Evolutionary conservation across 2,113 vertebrate genomes (phyloP).

Genomic region (Odobenus rosmarus): DNA sequence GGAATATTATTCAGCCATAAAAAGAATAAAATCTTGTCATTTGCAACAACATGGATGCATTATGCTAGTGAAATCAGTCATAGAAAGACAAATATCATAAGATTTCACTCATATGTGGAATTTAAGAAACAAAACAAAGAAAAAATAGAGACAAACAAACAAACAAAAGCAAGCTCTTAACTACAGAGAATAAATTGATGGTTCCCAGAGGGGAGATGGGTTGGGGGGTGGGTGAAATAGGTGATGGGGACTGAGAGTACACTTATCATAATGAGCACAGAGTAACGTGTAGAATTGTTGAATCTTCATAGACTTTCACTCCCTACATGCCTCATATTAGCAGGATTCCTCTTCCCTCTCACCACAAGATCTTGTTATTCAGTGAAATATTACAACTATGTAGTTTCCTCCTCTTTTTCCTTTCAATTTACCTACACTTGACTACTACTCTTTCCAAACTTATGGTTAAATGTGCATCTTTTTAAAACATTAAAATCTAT

Average conservation of each 20-base stretch:
- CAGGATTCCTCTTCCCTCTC: not conserved
- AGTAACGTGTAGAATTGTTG: not conserved
- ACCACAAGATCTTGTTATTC: not conserved
- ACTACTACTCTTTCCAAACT: not conserved
- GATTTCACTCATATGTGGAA: not conserved
- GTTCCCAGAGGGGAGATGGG: not conserved
- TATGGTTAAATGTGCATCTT: not conserved
- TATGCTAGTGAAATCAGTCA: not conserved
- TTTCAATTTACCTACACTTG: not conserved
- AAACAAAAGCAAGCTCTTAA: not conserved
- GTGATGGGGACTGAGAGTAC: not conserved
- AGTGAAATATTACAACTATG: not conserved
- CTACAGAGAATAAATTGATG: not conserved
- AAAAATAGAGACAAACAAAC: not conserved
- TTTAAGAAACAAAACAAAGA: not conserved
- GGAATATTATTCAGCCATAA: not conserved
- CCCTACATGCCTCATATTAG: not conserved
- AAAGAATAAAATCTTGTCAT: not conserved
- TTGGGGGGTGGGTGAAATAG: not conserved
- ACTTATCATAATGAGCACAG: not conserved
- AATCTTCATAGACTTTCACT: not conserved
- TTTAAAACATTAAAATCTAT: not conserved
- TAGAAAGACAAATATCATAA: not conserved
- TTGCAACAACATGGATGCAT: not conserved
- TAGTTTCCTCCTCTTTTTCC: not conserved